These are phyloP conservation scores for Sussaba pulchella DNA, from an alignment of 2,888 invertebrate genomes.

Conservation along the genomic window DNA sequence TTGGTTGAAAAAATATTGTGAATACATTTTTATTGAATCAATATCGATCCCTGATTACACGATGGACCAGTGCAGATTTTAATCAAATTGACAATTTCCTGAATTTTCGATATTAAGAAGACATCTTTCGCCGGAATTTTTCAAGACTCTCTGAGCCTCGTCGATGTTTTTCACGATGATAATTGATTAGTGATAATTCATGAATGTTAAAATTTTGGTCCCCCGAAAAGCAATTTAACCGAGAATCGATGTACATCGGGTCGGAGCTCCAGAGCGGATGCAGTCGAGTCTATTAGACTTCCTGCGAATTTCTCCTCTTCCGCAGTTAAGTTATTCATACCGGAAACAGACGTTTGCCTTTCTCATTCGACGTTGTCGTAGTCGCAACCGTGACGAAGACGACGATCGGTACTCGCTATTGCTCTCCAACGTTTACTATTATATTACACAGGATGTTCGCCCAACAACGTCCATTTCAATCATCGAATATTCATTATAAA, in stretches of 20 bases:
- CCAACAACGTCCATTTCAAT: background rate
- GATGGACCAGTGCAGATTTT: too few relatives aligned
- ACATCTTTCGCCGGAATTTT: too few relatives aligned
- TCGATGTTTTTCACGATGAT: too few relatives aligned
- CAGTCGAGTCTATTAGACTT: conserved; percentile 57
- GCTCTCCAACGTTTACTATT: conserved; percentile 1
- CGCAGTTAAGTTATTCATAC: conserved; percentile 64
- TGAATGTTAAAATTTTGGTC: background rate
- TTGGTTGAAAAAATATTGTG: too few relatives aligned
- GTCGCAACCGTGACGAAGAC: conserved; percentile 30
- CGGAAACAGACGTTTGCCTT: conserved; percentile 64
- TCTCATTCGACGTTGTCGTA: conserved; percentile 35
- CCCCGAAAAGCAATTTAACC: background rate
- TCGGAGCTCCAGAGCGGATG: conserved; percentile 52
- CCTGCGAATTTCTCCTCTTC: conserved; percentile 64
- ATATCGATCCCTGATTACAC: too few relatives aligned
- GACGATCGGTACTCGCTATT: background rate
- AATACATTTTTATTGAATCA: too few relatives aligned
- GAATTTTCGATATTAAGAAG: too few relatives aligned
- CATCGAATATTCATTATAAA: background rate
- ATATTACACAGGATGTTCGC: conserved; percentile 10
- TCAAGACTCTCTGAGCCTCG: too few relatives aligned
- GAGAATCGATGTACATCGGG: conserved; percentile 4
- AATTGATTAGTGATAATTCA: too few relatives aligned
- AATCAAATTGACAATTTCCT: too few relatives aligned